These are phyloP conservation scores for Monochamus saltuarius DNA, from an alignment of 1,140 invertebrate genomes.

Conservation along the genomic window DNA sequence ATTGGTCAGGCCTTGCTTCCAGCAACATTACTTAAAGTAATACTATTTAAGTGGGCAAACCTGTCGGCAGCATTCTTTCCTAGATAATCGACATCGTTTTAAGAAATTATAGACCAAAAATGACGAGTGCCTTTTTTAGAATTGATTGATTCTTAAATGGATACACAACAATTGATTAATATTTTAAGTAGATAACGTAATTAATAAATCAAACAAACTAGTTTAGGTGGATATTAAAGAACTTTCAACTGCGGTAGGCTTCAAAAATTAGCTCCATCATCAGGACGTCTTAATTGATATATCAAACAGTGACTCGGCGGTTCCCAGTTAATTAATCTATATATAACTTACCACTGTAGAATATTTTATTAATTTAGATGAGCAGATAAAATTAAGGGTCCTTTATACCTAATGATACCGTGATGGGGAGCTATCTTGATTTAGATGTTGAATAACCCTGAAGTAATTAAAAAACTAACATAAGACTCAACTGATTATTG, in stretches of 20 bases:
- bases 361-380: constrained; percentile 16
- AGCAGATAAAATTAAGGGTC: constrained; percentile 19
- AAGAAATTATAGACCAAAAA: not conserved
- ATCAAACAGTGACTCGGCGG: constrained; percentile 21
- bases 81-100: not conserved
- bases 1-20: too few species aligned
- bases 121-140: not conserved
- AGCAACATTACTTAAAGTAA: too few species aligned
- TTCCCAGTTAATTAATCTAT: constrained; percentile 24
- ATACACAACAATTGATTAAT: constrained; percentile 8
- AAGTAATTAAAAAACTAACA: constrained; percentile 27
- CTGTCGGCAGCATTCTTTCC: not conserved
- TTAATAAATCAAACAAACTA: constrained; percentile 18
- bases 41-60: constrained; percentile 10
- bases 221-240: constrained; percentile 14
- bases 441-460: not conserved
- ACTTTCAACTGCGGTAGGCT: constrained; percentile 20
- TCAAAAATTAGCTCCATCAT: constrained; percentile 22
- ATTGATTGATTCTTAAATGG: constrained; percentile 10
- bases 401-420: constrained; percentile 6
- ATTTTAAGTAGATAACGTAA: constrained; percentile 21
- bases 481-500: constrained; percentile 39
- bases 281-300: constrained; percentile 21
- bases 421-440: not conserved
- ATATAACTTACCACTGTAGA: constrained; percentile 5